phyloP scores from a whole-genome alignment of 1,140 invertebrate genomes.

The Dreissena rostriformis region DNA sequence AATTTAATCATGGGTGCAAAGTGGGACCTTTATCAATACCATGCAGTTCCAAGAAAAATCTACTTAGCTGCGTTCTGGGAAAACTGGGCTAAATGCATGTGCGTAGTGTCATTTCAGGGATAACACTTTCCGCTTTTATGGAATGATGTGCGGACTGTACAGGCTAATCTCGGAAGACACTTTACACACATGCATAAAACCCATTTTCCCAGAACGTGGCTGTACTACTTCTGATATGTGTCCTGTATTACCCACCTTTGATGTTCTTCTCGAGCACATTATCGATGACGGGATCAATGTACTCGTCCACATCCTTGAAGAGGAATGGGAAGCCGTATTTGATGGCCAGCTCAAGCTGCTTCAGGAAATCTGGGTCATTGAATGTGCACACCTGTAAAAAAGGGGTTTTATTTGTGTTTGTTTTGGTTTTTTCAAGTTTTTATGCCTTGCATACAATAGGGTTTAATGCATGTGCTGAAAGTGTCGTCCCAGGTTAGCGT shows the following conservation, averaged over 20 bases:
- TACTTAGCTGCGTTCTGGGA: too few species aligned
- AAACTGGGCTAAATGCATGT: neutral
- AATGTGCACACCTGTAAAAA: constrained; percentile 87
- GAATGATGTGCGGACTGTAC: neutral
- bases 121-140: too few species aligned
- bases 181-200: neutral
- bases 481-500: too few species aligned
- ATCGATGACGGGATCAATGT: constrained; percentile 94
- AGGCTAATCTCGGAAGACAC: neutral
- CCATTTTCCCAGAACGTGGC: neutral
- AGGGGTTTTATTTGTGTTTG: too few species aligned
- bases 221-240: neutral
- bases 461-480: too few species aligned
- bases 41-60: too few species aligned
- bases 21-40: too few species aligned
- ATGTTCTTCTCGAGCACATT: constrained; percentile 94
- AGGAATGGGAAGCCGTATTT: constrained; percentile 93
- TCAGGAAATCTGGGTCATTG: constrained; percentile 91
- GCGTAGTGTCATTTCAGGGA: too few species aligned
- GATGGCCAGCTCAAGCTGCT: constrained; percentile 93
- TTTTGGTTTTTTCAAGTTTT: too few species aligned
- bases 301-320: constrained; percentile 94
- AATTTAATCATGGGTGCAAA: too few species aligned
- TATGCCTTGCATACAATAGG: too few species aligned
- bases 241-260: constrained; percentile 84